Percentiles rank a stretch among this genome's conserved stretches.
Evolutionary conservation across 1,140 invertebrate genomes (phyloP).

Genomic region (Bombus confusus): DNA sequence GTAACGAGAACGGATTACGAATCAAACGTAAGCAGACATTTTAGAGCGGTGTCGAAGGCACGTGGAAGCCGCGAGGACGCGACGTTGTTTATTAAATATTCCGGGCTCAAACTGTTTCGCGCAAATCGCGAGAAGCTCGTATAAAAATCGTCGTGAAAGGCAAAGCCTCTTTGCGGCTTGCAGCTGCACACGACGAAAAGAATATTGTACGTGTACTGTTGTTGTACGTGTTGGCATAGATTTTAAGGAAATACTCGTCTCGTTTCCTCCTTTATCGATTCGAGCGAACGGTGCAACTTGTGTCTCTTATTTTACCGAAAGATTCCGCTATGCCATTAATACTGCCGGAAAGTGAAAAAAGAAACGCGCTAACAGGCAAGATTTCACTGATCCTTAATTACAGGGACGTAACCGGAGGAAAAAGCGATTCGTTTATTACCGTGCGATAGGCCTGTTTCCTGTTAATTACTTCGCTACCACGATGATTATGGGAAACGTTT

Average conservation of each 20-base stretch:
- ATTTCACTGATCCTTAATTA: constrained; percentile 16
- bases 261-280: constrained; percentile 24
- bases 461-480: neutral
- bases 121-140: neutral
- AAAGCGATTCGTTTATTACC: neutral
- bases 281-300: neutral
- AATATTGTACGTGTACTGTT: neutral
- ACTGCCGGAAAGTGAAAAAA: neutral
- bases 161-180: constrained; percentile 22
- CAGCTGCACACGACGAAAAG: neutral
- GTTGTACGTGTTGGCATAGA: neutral
- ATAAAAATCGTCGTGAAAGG: constrained; percentile 10
- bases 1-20: constrained; percentile 9
- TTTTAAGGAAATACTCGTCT: constrained; percentile 27
- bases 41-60: too few species aligned
- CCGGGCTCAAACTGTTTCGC: neutral
- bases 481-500: neutral
- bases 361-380: neutral
- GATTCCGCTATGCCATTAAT: neutral
- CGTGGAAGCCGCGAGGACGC: neutral
- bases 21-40: neutral
- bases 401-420: neutral
- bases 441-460: neutral
- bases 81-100: constrained; percentile 26
- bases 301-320: neutral